Evolutionary conservation across 2,113 vertebrate genomes (phyloP).

Genomic region (Nothobranchius kuhntae): DNA sequence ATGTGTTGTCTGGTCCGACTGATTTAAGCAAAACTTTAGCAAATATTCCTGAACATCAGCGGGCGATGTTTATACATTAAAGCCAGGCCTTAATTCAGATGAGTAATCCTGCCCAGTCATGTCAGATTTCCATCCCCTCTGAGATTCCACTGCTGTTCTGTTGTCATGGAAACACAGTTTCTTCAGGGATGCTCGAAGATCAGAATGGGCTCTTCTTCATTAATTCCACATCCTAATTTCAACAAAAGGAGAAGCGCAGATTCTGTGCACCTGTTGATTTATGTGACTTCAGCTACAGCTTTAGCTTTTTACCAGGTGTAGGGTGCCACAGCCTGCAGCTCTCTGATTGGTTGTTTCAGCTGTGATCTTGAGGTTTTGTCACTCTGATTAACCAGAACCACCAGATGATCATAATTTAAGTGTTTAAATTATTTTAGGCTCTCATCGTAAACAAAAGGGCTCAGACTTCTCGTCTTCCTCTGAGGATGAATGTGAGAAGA

Average conservation of each 20-base stretch:
- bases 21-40: too few relatives aligned
- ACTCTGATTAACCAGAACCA: neutral
- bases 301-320: neutral
- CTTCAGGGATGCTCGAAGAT: neutral
- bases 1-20: too few relatives aligned
- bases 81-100: neutral
- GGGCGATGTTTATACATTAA: too few relatives aligned
- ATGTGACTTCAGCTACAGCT: neutral
- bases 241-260: neutral
- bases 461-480: slow-evolving; percentile 94
- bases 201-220: neutral
- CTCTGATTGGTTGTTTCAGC: too few relatives aligned
- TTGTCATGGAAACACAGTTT: neutral
- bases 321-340: too few relatives aligned
- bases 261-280: too few relatives aligned
- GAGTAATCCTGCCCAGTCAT: neutral
- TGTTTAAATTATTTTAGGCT: slow-evolving; percentile 70
- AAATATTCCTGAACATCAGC: too few relatives aligned
- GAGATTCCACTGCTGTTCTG: neutral
- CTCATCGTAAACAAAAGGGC: slow-evolving; percentile 84
- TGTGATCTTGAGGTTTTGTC: too few relatives aligned
- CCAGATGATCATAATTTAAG: neutral
- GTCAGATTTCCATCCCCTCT: neutral
- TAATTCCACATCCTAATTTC: neutral
- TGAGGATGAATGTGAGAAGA: slow-evolving; percentile 89